phyloP scores from a whole-genome alignment of 64 coral and sea anemone species.

The Dendrophyllia cribrosa region DNA sequence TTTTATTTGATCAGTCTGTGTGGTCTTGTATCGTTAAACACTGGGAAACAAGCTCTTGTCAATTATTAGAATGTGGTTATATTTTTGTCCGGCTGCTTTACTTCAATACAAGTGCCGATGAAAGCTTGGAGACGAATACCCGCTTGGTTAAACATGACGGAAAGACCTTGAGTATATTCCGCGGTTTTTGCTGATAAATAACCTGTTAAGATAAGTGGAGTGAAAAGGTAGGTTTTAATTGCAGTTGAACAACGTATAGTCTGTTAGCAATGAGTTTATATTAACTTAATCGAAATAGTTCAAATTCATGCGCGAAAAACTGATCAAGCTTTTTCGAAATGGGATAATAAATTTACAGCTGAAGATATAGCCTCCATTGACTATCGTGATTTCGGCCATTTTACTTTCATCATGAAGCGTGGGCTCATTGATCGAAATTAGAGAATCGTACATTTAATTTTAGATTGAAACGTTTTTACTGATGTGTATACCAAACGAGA shows the following conservation, averaged over 20 bases:
- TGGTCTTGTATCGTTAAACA: neutral
- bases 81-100: neutral
- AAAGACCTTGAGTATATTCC: neutral
- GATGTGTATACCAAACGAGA: no score
- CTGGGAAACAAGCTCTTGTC: neutral
- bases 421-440: no score
- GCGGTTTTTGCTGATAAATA: neutral
- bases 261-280: constrained; percentile 17
- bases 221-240: neutral
- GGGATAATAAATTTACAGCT: no score
- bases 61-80: neutral
- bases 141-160: neutral
- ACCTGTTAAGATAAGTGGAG: neutral
- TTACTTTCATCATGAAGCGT: no score
- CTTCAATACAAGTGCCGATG: neutral
- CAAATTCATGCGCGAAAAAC: neutral
- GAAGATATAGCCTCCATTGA: no score
- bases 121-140: neutral
- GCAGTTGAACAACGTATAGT: neutral
- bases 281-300: neutral
- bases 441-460: no score
- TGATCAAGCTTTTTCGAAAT: no score
- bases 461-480: no score
- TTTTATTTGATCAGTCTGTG: neutral
- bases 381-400: no score